A percentile compares a stretch with the other conserved stretches of the same genome.
Evolutionary conservation across 2,888 invertebrate species (phyloP).

Genomic region (Schizotus pectinicornis): DNA sequence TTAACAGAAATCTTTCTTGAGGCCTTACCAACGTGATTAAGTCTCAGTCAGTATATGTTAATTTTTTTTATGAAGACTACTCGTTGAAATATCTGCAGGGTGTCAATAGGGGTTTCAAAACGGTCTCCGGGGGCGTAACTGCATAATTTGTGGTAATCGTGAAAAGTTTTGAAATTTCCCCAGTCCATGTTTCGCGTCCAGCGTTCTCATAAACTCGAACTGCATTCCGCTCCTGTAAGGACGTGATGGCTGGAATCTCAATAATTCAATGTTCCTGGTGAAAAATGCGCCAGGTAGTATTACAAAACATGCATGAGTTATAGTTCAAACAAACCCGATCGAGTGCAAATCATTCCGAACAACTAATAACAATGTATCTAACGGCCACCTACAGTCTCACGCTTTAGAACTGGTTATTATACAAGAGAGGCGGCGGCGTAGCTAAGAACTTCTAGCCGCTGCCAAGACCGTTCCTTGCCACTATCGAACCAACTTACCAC

Average conservation of each 20-base stretch:
- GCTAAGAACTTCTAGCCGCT: constrained; percentile 21
- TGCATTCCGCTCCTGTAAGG: no score
- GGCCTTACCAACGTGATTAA: no score
- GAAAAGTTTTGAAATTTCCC: no score
- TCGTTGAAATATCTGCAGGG: no score
- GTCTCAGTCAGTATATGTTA: no score
- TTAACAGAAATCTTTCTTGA: no score
- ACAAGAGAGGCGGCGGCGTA: constrained; percentile 39
- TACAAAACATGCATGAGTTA: constrained; percentile 39
- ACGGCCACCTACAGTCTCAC: constrained; percentile 54
- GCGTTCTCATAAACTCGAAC: no score
- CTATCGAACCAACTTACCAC: constrained; percentile 34
- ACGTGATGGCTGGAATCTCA: background rate
- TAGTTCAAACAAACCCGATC: constrained; percentile 35
- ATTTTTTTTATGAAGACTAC: no score
- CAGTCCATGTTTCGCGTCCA: no score
- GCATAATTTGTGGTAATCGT: no score
- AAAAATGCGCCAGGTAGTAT: constrained; percentile 15
- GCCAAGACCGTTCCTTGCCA: constrained; percentile 31
- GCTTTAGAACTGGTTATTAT: constrained; percentile 48
- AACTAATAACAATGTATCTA: constrained; percentile 48
- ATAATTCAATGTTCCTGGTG: constrained; percentile 9
- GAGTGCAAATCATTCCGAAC: constrained; percentile 48
- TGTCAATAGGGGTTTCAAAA: no score
- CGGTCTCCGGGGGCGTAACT: no score